Base-by-base conservation (phyloP, 2,888 invertebrate species). In the Caenorhabditis sp. region DNA sequence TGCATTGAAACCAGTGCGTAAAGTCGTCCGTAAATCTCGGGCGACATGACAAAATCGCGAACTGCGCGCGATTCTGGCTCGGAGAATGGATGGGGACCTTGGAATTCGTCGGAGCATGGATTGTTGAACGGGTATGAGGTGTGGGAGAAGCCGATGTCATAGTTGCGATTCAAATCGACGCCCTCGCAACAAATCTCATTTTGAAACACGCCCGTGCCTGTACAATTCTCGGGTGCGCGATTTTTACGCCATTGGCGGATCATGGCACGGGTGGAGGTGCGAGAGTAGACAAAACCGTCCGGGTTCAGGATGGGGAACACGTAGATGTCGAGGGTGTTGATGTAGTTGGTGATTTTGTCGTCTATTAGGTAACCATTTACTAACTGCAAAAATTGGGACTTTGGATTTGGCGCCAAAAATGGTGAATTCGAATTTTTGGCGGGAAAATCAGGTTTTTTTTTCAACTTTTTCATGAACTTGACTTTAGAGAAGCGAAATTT, bases 171-270 rank as follows among this genome's bases (percentile, higher is more conserved):
- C 57, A 87, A 70, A 66, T 87, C 87, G 8, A 87, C 87, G 8
- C 87, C 87, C 21, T 78, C 81, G 63, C 84, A 84, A 64, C 84
- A 84, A 17, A 82, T 59, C 53, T 77, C 77, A 25, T 78, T 77
- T 38, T 79, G 78, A 67, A 78, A 82, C 23, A 64, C 76, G 5
- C 84, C 82, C 0, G 67, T 79, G 0, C 86, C 86, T 0, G 81
- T 80, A 66, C 86, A 86, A 62, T 86, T 85, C 31, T 75, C 78
- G 0, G 83, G 83, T 8, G 86, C 85, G 5, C 81, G 63, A 65
- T 85, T 87, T 70, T 87, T 87, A 10, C 87, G 77, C 87, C 87
- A 87, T 72, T 87, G 84, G 14, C 87, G 78, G 53, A 84, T 83
- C 78, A 70, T 78, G 12, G 79, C 77, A 20, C 70, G 52, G 5